These are phyloP conservation scores for Salmo trutta DNA, from an alignment of 2,797 vertebrate genomes.

Conservation along the genomic window DNA sequence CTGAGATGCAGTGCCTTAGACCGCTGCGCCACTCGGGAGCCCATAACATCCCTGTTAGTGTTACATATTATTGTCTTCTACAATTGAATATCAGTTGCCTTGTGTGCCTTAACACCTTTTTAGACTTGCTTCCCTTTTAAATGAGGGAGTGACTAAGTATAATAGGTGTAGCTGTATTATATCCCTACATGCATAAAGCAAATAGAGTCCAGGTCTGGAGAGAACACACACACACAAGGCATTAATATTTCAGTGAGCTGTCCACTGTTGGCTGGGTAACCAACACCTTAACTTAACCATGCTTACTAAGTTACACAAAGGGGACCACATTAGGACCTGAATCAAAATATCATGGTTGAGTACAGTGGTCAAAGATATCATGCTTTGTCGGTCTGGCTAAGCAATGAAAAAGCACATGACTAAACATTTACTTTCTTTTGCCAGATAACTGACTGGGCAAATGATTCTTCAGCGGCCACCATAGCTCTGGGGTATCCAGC, in stretches of 20 bases:
- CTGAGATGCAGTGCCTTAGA: too few relatives aligned
- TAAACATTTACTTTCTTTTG: background rate
- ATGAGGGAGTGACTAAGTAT: conserved; percentile 28
- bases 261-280: conserved; percentile 74
- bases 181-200: conserved; percentile 50
- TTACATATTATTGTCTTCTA: background rate
- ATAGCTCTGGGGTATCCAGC: background rate
- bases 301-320: conserved; percentile 69
- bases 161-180: conserved; percentile 23
- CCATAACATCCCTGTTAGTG: background rate
- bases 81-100: background rate
- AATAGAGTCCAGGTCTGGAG: conserved; percentile 46
- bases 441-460: too few relatives aligned
- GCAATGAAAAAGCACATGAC: background rate
- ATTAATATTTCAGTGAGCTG: conserved; percentile 78
- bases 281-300: conserved; percentile 67
- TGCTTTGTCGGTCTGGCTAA: background rate
- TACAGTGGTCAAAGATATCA: background rate
- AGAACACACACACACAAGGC: conserved; percentile 40
- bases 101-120: background rate
- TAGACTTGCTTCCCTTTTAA: background rate
- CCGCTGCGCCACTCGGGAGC: too few relatives aligned
- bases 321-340: conserved; percentile 28
- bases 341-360: conserved; percentile 53
- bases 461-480: background rate